Percentiles rank a stretch among this genome's conserved stretches.
Evolutionary conservation across 2,113 vertebrate species (phyloP).

Genomic region (Corythornis cristatus): DNA sequence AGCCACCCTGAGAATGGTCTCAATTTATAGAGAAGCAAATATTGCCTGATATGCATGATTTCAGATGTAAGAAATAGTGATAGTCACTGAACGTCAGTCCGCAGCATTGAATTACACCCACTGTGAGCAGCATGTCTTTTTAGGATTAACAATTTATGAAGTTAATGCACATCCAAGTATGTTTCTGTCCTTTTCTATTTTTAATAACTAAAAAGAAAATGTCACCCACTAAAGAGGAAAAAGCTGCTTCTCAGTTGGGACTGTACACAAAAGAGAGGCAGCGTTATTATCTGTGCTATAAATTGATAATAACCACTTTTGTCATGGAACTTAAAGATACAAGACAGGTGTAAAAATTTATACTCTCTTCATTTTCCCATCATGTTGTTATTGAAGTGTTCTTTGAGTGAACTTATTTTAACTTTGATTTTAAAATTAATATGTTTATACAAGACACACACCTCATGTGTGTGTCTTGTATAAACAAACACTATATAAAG

Average conservation of each 20-base stretch:
- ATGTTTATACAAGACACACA: too few relatives aligned
- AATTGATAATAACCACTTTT: background rate
- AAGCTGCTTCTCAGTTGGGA: background rate
- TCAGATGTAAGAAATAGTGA: background rate
- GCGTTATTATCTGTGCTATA: background rate
- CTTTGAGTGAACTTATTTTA: background rate
- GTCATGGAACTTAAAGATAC: background rate
- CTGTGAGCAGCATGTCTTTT: constrained; percentile 21
- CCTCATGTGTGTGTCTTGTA: rapidly evolving
- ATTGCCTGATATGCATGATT: background rate
- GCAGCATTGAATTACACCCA: background rate
- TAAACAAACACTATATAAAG: background rate
- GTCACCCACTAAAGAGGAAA: constrained; percentile 14
- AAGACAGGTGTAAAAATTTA: background rate
- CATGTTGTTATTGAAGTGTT: background rate
- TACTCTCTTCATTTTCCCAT: background rate
- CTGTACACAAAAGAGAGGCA: background rate
- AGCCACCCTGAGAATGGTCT: background rate
- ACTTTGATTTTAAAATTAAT: background rate
- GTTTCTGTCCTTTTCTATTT: constrained; percentile 59
- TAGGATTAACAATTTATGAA: constrained; percentile 60
- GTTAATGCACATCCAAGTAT: constrained; percentile 49
- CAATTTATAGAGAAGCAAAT: background rate
- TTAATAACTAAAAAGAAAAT: constrained; percentile 52
- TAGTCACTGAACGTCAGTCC: background rate